Evolutionary conservation across 2,113 vertebrate species (phyloP), one percentile per base, ranked within the genome.

Genomic region (Phyllostomus hastatus): DNA sequence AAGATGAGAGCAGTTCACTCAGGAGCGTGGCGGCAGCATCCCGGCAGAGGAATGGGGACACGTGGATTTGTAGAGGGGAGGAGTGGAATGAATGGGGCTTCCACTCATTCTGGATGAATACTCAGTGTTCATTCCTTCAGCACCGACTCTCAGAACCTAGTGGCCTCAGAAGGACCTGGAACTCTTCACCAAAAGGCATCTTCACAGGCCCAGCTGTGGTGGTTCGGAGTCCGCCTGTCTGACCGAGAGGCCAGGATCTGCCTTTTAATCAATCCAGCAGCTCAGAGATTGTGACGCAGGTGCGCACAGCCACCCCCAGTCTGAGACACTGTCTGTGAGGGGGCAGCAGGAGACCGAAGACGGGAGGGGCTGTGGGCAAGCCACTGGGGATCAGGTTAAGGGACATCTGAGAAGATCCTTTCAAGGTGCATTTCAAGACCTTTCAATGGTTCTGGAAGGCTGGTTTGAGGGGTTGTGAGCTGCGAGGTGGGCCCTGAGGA

Each of bases 61-160:
- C 35, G 50, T 4, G n/a, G 5, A 67, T 59, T 10, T 31, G 7
- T 2, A 22, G 70, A 59, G 3, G 31, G 2, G 33, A 84, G 50
- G 31, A 33, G 84, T 10, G 61, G 33, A 38, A 22, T 7, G 31
- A n/a, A 67, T 0, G 0, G 12, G 16, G 17, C 11, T 0, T n/a
- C n/a, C n/a, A n/a, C n/a, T n/a, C n/a, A n/a, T n/a, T n/a, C 22
- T 4, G n/a, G 50, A 43, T 31, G 41, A n/a, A 12, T 24, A 9
- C 31, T 46, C 10, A 3, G 2, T 8, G 35, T 41, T 73, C 26
- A 38, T 41, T 79, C 26, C n/a, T 72, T 43, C 35, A 90, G 9
- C n/a, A 33, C 11, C 2, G 19, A 6, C 8, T 31, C 9, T 88
- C 28, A 16, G 4, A 12, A 1, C 43, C 11, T 1, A 26, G 22